Evolutionary conservation across 2,113 vertebrate genomes (phyloP).

Genomic region (Pogonocichla stellata): DNA sequence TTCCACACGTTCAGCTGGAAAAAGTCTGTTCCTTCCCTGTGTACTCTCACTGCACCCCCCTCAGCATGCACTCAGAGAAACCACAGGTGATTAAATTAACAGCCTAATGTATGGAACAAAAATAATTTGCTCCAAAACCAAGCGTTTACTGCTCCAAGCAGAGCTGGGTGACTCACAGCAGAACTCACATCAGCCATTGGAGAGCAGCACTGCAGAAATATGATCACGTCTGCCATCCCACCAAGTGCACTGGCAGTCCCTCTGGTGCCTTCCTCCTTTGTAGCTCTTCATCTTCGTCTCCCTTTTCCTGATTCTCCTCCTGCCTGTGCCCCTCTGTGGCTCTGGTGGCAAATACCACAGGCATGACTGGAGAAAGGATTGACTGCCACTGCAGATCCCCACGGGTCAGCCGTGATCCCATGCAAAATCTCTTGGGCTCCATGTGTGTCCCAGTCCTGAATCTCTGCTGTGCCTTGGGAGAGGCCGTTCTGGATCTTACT

Average conservation of each 20-base stretch:
- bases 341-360: neutral
- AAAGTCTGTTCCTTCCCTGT: neutral
- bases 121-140: neutral
- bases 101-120: neutral
- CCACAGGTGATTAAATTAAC: neutral
- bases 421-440: neutral
- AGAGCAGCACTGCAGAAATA: neutral
- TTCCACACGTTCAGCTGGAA: neutral
- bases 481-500: neutral
- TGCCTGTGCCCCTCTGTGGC: neutral
- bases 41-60: neutral
- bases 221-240: neutral
- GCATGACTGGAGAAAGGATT: neutral
- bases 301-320: neutral
- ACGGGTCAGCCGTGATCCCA: rapidly evolving
- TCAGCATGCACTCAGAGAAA: neutral
- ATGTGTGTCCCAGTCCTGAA: neutral
- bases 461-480: neutral
- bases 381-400: neutral
- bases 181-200: neutral
- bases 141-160: neutral
- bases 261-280: neutral
- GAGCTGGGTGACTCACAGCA: neutral
- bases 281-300: neutral
- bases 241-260: neutral